A percentile compares a stretch with the other conserved stretches of the same genome.
Evolutionary conservation across 2,888 invertebrate species (phyloP).

Genomic region (Yponomeuta cagnagella): DNA sequence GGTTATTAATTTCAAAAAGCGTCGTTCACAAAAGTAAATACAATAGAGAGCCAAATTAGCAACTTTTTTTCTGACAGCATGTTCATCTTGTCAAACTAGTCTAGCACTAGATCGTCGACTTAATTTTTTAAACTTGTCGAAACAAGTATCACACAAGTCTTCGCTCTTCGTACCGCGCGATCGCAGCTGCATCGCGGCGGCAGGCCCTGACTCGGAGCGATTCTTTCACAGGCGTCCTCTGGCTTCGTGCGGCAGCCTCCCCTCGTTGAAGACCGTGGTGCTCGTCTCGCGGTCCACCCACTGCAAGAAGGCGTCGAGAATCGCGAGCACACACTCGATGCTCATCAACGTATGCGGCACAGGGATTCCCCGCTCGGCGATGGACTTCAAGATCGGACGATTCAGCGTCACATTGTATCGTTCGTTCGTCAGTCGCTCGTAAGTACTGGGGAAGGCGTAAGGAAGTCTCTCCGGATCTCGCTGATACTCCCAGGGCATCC

Average conservation of each 20-base stretch:
- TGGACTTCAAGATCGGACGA: not conserved
- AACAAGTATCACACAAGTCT: too few relatives aligned
- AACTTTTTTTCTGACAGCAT: not conserved
- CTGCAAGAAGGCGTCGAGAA: not conserved
- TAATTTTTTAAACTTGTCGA: not conserved
- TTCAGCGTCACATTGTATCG: not conserved
- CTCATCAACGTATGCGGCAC: slow-evolving; percentile 5
- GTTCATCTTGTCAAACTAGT: not conserved
- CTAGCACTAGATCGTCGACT: not conserved
- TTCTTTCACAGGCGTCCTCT: not conserved
- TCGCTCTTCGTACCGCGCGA: too few relatives aligned
- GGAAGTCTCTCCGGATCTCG: not conserved
- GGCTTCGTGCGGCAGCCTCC: slow-evolving; percentile 3
- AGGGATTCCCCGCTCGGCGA: not conserved
- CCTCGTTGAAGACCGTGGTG: slow-evolving; percentile 4
- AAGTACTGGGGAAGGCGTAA: not conserved
- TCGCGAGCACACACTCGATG: not conserved
- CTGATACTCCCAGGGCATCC: not conserved
- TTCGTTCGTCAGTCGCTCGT: not conserved
- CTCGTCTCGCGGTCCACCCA: slow-evolving; percentile 4
- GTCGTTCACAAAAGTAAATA: not conserved
- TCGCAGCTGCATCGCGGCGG: too few relatives aligned
- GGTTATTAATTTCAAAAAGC: not conserved
- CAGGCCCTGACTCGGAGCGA: too few relatives aligned
- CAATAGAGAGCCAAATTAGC: too few relatives aligned